Percentiles rank a stretch among this genome's conserved stretches.
These are phyloP conservation scores for Ectemnius cavifrons DNA, from an alignment of 2,888 invertebrate genomes.

Conservation along the genomic window DNA sequence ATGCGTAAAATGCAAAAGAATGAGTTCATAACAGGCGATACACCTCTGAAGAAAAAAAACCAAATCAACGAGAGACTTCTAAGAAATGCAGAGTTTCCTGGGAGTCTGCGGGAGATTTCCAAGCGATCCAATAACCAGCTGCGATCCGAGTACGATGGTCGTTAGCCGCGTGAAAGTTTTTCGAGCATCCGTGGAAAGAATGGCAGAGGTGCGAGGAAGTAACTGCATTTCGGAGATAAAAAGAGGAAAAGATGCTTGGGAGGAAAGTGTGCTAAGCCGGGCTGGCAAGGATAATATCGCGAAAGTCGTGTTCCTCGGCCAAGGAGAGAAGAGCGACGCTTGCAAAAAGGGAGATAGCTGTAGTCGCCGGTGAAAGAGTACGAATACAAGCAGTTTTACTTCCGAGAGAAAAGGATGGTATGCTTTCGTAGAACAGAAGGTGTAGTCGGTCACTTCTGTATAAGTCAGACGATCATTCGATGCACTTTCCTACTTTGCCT, in stretches of 20 bases:
- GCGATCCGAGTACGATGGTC: neutral
- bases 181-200: neutral
- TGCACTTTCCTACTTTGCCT: slow-evolving; percentile 47
- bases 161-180: slow-evolving; percentile 10
- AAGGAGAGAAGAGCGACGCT: slow-evolving; percentile 48
- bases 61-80: too few species aligned
- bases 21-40: too few species aligned
- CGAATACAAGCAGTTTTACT: slow-evolving; percentile 24
- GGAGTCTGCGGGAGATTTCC: too few species aligned
- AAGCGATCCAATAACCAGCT: too few species aligned
- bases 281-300: slow-evolving; percentile 34
- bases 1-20: slow-evolving; percentile 23
- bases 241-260: neutral
- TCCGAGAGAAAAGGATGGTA: neutral
- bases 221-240: neutral
- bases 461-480: slow-evolving; percentile 41
- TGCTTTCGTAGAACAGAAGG: neutral
- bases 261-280: slow-evolving; percentile 19
- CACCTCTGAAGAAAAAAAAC: slow-evolving; percentile 7
- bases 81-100: too few species aligned
- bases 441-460: slow-evolving; percentile 45
- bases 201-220: neutral
- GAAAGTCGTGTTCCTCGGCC: slow-evolving; percentile 53
- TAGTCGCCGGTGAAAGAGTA: slow-evolving; percentile 19
- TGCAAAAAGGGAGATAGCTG: slow-evolving; percentile 51